Evolutionary conservation across 2,888 invertebrate species (phyloP), one percentile per base, ranked within the genome.

Genomic region (Troides aeacus): DNA sequence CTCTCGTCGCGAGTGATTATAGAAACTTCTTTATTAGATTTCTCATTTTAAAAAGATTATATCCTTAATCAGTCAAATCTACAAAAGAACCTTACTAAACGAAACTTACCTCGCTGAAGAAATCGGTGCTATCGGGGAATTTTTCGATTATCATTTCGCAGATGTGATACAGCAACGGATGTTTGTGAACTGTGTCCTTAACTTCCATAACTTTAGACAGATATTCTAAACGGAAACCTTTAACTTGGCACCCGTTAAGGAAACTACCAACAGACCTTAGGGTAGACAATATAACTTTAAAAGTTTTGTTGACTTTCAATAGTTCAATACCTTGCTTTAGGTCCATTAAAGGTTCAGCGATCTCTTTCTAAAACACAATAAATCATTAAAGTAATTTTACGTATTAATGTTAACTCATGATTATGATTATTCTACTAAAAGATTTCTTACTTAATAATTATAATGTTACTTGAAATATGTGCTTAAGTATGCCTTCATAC

Each of bases 101-200:
- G 65, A 67, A 71, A 78, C 80, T 89, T 88, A 97, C 97, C 94
- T 99, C 99, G 64, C 99, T 99, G 89, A 99, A 99, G 75, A 99
- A 95, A 93, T 99, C 99, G 23, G 97, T 96, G 24, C 97, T 97
- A 77, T 99, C 98, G 1, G 98, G 97, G 88, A 97, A 98, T 86
- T 98, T 97, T 83, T 99, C 99, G 93, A 99, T 97, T 73, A 99
- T 98, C 94, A 99, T 98, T 87, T 97, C 97, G 86, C 99, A 99
- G 75, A 99, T 94, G 88, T 99, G 99, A 89, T 99, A 98, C 72
- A 99, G 94, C 72, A 99, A 93, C 8, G 99, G 98, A 90, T 99
- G 99, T 88, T 99, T 99, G 88, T 99, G 98, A 58, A 99, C 99
- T 0, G 99, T 99, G 89, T 99, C 99, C 92, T 99, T 99, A 60